Evolutionary conservation across 2,797 vertebrate genomes (phyloP), one percentile per base, ranked within the genome.

Genomic region (Microcaecilia unicolor): DNA sequence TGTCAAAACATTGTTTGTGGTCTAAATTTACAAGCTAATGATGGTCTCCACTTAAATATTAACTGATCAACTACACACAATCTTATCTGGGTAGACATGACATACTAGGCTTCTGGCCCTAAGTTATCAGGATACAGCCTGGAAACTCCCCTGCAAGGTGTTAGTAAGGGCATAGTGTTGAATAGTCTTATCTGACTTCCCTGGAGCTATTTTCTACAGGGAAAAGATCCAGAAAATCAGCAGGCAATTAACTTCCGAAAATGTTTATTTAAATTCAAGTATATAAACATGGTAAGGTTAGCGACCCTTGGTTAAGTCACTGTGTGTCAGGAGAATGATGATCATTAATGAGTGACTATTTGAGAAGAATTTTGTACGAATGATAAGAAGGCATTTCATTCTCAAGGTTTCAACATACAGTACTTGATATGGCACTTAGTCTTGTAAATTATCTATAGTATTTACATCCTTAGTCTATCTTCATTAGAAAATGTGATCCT

Each of bases 81-180:
- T 80, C 74, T 84, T 77, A 80, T 81, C 81, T 67, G 38, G n/a
- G 14, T 48, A 70, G 66, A 82, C 68, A 84, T 82, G 76, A 89
- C 68, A 72, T 80, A 85, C 52, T 61, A 56, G 69, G 72, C 76
- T 78, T 61, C 62, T 65, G 40, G 58, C 44, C 55, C 74, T 65
- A 78, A 71, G 67, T 54, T 77, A 83, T 83, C 76, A 76, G 55
- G 47, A 61, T 48, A 67, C 74, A 69, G 70, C 72, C 61, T 61
- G 39, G 51, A 26, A 76, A 81, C 75, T 74, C 41, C 56, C 51
- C 33, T 67, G 72, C 60, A 79, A 56, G 32, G 41, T 9, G 0
- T 42, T 45, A 53, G 43, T 46, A 28, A 33, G 33, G 33, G 11
- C 31, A 30, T 34, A 60, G 51, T 40, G 44, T 51, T 70, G 56